Percentiles rank a stretch among this genome's conserved stretches.
Evolutionary conservation across 2,797 vertebrate genomes (phyloP).

Genomic region (Channallabes apus): DNA sequence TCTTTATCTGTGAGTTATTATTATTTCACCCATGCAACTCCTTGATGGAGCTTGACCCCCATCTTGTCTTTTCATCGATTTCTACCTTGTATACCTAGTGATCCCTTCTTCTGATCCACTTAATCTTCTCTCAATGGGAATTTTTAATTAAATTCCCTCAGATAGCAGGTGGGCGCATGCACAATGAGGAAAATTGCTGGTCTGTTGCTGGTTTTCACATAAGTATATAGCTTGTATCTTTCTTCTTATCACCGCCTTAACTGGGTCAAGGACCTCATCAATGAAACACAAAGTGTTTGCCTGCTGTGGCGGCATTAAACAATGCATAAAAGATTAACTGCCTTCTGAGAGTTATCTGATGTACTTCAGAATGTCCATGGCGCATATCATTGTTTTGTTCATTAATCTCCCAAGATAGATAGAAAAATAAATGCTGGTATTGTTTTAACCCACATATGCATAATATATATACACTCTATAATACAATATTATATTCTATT

Average conservation of each 20-base stretch:
- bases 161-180: background rate
- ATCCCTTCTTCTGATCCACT: slow-evolving; percentile 5
- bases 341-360: slow-evolving; percentile 27
- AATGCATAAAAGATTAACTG: slow-evolving; percentile 30
- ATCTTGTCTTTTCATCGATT: background rate
- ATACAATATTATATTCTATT: too few relatives aligned
- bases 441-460: background rate
- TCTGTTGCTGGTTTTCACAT: slow-evolving; percentile 29
- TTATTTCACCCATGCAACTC: background rate
- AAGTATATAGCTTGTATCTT: slow-evolving; percentile 55
- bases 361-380: slow-evolving; percentile 10
- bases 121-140: background rate
- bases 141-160: slow-evolving; percentile 34
- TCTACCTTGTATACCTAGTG: slow-evolving; percentile 4
- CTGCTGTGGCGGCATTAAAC: slow-evolving; percentile 14
- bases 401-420: background rate
- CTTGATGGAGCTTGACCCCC: background rate
- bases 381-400: background rate
- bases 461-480: too few relatives aligned
- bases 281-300: slow-evolving; percentile 54
- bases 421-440: background rate
- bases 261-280: slow-evolving; percentile 72
- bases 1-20: background rate
- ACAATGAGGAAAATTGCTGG: slow-evolving; percentile 22
- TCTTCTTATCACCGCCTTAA: slow-evolving; percentile 64